Conservation (phyloP, 2,888 invertebrate genomes). For the Drosophila birchii region DNA sequence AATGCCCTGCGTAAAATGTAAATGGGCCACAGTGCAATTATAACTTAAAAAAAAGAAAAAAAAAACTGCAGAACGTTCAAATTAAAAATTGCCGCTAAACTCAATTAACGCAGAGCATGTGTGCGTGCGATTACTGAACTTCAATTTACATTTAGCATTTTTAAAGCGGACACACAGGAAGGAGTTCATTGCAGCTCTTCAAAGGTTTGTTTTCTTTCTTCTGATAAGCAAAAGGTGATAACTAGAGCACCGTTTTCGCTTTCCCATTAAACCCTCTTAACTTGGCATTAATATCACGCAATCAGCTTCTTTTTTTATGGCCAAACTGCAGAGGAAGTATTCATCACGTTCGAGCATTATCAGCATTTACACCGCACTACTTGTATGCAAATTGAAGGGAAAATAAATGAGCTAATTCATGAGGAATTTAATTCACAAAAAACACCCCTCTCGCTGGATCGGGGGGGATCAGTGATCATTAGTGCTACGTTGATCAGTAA, state of each 20-base stretch:
- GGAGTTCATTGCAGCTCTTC: constrained; percentile 19
- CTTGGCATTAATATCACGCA: constrained; percentile 12
- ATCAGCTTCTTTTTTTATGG: background rate
- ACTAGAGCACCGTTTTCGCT: constrained; percentile 1
- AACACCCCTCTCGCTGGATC: background rate
- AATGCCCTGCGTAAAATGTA: constrained; percentile 67
- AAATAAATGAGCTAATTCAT: constrained; percentile 10
- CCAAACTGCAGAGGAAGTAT: constrained; percentile 11
- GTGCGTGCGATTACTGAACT: constrained; percentile 33
- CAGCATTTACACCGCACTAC: constrained; percentile 6
- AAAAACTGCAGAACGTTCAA: constrained; percentile 65
- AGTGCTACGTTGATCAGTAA: constrained; percentile 2
- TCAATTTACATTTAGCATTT: constrained; percentile 14
- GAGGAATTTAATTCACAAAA: constrained; percentile 11
- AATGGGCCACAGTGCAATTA: constrained; percentile 79
- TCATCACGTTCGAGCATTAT: constrained; percentile 23
- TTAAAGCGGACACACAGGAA: constrained; percentile 32
- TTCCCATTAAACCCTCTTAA: constrained; percentile 1
- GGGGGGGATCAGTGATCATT: background rate
- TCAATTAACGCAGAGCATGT: constrained; percentile 60
- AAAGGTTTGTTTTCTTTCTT: too few species aligned
- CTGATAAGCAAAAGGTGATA: constrained; percentile 1
- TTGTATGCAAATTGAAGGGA: constrained; percentile 2
- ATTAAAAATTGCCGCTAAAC: constrained; percentile 75
- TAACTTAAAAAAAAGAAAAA: constrained; percentile 37